Base-by-base conservation (phyloP, 1,140 invertebrate species). In the Ips typographus region DNA sequence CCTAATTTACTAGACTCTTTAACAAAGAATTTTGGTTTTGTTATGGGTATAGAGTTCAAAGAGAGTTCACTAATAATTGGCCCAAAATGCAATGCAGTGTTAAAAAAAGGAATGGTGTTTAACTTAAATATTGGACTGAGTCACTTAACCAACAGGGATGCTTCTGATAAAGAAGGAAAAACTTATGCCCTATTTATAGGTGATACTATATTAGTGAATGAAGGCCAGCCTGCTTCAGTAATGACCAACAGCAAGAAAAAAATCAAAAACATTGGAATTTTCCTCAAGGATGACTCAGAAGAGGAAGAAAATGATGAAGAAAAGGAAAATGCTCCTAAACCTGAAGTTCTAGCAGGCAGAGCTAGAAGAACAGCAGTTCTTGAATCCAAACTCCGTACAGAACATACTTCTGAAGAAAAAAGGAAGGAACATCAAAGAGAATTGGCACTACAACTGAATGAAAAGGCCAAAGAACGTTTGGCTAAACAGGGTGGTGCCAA, bases 41-140 rank as follows among this genome's bases (percentile, higher is more conserved):
- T 89, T 0, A 99, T 95, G 88, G 98, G 98, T 4, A 94, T 99
- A 76, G 98, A 99, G 82, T 99, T 99, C 81, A 88, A 96, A 58
- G 98, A 99, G 82, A 92, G 92, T 74, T 94, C 94, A 0, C 84
- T 99, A 43, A 83, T 96, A 0, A 94, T 99, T 76, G 93, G 91
- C 2, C 90, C 94, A 2, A 99, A 98, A 85, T 94, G 91, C 51
- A 88, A 84, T 38, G 86, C 88, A 2, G 75, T 88, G n/a, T 88
- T 91, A 0, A 92, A 91, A 75, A 98, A 98, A 80, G 94, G 93
- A 52, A 99, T 99, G 96, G 90, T 98, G 0, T 99, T 98, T 77
- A 98, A 98, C 80, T 85, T 99, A 5, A 96, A 95, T 77, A 88
- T 99, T 73, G 98, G 98, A 51, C 86, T 99, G 42, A 88, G 93